Conservation (phyloP, 1,140 invertebrate genomes). For the Trichonephila clavata region DNA sequence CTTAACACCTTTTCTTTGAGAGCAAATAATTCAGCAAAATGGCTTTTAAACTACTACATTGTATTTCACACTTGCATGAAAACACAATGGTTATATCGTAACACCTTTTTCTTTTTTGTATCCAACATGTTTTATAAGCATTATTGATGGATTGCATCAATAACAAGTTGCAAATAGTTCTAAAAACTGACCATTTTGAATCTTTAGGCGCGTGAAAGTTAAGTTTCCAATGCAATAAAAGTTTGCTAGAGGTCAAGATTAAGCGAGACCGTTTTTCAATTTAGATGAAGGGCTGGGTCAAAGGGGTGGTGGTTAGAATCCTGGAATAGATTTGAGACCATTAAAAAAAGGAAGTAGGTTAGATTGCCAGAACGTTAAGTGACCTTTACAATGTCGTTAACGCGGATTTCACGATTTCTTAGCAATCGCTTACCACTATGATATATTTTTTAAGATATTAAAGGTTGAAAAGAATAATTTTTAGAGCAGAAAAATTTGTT, state of each 20-base stretch:
- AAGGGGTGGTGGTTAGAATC: background rate
- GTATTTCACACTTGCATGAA: background rate
- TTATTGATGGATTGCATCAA: background rate
- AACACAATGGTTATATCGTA: background rate
- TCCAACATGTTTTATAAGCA: background rate
- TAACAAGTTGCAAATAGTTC: background rate
- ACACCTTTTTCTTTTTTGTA: background rate
- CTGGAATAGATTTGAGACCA: background rate
- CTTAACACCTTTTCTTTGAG: background rate
- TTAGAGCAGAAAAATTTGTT: background rate
- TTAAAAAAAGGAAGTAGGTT: slow-evolving; percentile 24
- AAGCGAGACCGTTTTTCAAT: background rate
- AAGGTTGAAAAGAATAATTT: background rate
- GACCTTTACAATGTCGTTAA: slow-evolving; percentile 23
- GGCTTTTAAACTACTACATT: background rate
- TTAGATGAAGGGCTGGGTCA: slow-evolving; percentile 24
- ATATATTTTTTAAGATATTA: background rate
- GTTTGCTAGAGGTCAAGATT: background rate
- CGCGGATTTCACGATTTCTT: background rate
- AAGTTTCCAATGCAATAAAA: background rate
- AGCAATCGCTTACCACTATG: background rate
- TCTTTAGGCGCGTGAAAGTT: background rate
- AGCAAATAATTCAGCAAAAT: background rate
- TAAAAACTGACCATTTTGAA: background rate
- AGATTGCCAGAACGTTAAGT: background rate